Conservation (phyloP, 2,888 invertebrate genomes). For the Crossocerus cetratus region DNA sequence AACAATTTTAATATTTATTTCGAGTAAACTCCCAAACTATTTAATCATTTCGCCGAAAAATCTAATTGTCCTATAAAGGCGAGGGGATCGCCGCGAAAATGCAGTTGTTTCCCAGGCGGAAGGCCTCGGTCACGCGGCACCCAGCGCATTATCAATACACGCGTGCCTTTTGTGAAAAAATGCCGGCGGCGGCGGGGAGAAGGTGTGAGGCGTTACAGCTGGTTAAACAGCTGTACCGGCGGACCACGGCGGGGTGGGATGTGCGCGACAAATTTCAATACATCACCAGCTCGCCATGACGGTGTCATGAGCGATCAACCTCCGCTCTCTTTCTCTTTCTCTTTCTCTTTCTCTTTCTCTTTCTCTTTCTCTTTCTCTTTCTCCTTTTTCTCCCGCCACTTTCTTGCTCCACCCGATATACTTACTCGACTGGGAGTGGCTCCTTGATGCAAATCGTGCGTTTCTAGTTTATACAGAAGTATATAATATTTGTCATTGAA, state of each 20-base stretch:
- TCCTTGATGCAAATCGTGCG: too few relatives aligned
- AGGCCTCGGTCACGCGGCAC: slow-evolving; percentile 61
- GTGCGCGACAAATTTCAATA: slow-evolving; percentile 60
- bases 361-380: not conserved
- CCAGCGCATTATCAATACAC: slow-evolving; percentile 59
- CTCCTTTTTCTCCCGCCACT: not conserved
- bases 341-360: not conserved
- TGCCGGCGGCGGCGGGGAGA: slow-evolving; percentile 50
- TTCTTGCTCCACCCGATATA: too few relatives aligned
- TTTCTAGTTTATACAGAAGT: too few relatives aligned
- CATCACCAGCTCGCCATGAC: slow-evolving; percentile 33
- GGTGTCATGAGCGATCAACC: slow-evolving; percentile 26
- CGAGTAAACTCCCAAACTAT: too few relatives aligned
- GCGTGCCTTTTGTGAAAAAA: slow-evolving; percentile 63
- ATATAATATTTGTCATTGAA: too few relatives aligned
- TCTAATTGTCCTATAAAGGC: too few relatives aligned
- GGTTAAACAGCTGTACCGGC: slow-evolving; percentile 66
- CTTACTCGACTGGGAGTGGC: too few relatives aligned
- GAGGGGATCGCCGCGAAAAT: too few relatives aligned
- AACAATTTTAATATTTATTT: too few relatives aligned
- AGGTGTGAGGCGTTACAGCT: slow-evolving; percentile 65
- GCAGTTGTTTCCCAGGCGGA: slow-evolving; percentile 45
- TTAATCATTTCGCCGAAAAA: too few relatives aligned
- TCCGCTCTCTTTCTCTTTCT: not conserved
- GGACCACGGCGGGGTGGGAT: slow-evolving; percentile 56